A percentile compares a stretch with the other conserved stretches of the same genome.
Conservation (phyloP, 1,140 invertebrate genomes). For the Venustaconcha ellipsiformis region DNA sequence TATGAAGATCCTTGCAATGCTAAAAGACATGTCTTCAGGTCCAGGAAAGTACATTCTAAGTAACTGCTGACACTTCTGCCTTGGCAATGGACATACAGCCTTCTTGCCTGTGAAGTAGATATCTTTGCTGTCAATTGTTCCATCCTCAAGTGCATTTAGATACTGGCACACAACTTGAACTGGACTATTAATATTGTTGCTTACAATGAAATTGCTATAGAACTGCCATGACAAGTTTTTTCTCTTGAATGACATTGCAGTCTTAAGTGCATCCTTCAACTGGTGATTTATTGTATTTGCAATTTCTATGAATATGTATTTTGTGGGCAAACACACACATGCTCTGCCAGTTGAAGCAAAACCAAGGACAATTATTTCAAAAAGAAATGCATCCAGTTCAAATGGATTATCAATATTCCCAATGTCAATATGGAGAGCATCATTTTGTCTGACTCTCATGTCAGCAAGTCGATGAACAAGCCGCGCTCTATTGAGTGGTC, state of each 20-base stretch:
- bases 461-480: conserved; percentile 6
- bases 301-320: conserved; percentile 36
- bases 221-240: conserved; percentile 34
- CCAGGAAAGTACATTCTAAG: conserved; percentile 31
- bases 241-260: conserved; percentile 31
- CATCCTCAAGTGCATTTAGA: conserved; percentile 21
- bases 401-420: conserved; percentile 20
- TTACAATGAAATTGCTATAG: conserved; percentile 26
- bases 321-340: conserved; percentile 17
- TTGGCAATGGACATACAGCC: conserved; percentile 10
- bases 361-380: conserved; percentile 37
- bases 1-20: conserved; percentile 17
- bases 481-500: conserved; percentile 2
- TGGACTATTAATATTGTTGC: conserved; percentile 39
- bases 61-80: conserved; percentile 21
- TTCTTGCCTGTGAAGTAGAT: conserved; percentile 21
- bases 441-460: not conserved
- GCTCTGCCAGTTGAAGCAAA: conserved; percentile 20
- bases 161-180: conserved; percentile 46
- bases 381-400: conserved; percentile 35
- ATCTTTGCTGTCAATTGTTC: conserved; percentile 29
- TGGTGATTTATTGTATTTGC: conserved; percentile 34
- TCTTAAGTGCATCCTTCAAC: conserved; percentile 28
- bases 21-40: conserved; percentile 37
- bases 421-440: conserved; percentile 39